Conservation (phyloP, 2,888 invertebrate species). For the Cheilosia pagana region DNA sequence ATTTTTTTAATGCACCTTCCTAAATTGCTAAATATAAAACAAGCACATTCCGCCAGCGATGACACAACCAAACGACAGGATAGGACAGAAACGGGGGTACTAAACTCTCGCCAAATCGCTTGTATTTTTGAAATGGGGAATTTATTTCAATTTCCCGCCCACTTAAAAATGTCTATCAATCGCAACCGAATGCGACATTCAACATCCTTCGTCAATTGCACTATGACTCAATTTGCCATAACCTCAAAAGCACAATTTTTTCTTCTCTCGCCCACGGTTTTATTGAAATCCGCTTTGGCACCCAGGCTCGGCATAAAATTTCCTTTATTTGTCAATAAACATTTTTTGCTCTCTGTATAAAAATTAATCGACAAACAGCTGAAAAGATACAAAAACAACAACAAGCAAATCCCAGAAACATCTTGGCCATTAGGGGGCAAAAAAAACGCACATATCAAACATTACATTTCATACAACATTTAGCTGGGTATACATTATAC, state of each 20-base stretch:
- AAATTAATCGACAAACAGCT: constrained; percentile 47
- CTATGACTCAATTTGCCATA: constrained; percentile 68
- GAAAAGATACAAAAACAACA: not conserved
- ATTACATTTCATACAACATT: constrained; percentile 53
- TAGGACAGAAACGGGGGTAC: constrained; percentile 14
- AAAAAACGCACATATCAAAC: constrained; percentile 13
- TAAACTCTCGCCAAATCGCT: constrained; percentile 6
- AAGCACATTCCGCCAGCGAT: not conserved
- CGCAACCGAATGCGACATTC: constrained; percentile 47
- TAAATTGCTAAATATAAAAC: constrained; percentile 44
- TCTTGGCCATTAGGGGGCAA: constrained; percentile 31
- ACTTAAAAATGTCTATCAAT: constrained; percentile 54
- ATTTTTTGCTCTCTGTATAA: constrained; percentile 14
- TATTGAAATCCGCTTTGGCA: constrained; percentile 38
- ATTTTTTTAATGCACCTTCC: constrained; percentile 33
- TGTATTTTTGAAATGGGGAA: constrained; percentile 17
- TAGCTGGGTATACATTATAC: too few relatives aligned
- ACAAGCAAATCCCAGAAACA: constrained; percentile 40
- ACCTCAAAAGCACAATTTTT: constrained; percentile 37
- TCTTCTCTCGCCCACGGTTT: constrained; percentile 3
- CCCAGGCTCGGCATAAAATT: constrained; percentile 48
- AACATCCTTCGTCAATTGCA: constrained; percentile 57
- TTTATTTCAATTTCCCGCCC: constrained; percentile 62
- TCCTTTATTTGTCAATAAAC: constrained; percentile 70
- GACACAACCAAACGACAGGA: constrained; percentile 12